Evolutionary conservation across 2,888 invertebrate species (phyloP).

Genomic region (Galeruca laticollis): DNA sequence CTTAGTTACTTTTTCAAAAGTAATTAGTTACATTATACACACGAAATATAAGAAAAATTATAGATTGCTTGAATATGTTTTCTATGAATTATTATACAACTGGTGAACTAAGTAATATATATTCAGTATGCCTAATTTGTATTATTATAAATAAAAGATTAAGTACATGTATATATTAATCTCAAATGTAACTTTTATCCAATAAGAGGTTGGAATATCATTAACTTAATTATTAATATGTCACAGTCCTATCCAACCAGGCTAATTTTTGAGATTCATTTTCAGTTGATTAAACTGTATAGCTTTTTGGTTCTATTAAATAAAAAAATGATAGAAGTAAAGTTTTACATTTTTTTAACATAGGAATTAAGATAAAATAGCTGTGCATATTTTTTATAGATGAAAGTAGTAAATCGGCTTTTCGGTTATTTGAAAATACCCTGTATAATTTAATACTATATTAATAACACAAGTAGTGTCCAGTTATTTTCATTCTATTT

Average conservation of each 20-base stretch:
- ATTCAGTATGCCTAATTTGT: background rate
- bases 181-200: constrained; percentile 11
- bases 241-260: constrained; percentile 10
- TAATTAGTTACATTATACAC: no score
- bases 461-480: background rate
- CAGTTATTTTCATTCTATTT: background rate
- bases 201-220: background rate
- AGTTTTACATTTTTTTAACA: no score
- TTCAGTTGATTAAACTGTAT: background rate
- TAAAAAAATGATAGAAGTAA: no score
- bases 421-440: background rate
- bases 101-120: background rate
- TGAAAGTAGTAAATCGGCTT: no score
- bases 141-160: background rate
- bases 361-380: no score
- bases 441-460: background rate
- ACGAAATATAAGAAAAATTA: no score
- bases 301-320: no score
- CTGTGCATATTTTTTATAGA: no score
- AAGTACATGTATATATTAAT: background rate
- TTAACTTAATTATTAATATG: background rate
- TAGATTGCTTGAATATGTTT: no score
- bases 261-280: constrained; percentile 9
- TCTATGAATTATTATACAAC: no score
- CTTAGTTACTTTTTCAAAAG: no score